Evolutionary conservation across 2,113 vertebrate species (phyloP).

Genomic region (Zosterops japonicus): DNA sequence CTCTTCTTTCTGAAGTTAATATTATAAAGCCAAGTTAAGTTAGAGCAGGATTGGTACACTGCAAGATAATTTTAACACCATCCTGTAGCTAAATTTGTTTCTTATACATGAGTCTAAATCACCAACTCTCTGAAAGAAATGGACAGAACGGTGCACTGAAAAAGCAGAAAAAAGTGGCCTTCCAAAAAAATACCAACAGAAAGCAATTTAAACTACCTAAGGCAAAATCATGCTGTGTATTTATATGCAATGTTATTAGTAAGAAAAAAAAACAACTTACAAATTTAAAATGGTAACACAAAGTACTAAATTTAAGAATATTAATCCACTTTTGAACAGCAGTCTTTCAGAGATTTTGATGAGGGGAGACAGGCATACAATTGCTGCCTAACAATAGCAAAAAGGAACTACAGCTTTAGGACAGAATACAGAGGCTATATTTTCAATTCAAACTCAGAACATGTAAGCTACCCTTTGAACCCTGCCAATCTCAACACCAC

Average conservation of each 20-base stretch:
- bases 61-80: neutral
- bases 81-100: neutral
- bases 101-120: neutral
- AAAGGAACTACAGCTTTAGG: neutral
- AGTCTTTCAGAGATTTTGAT: neutral
- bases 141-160: neutral
- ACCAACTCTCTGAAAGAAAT: neutral
- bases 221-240: neutral
- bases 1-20: neutral
- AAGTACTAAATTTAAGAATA: neutral
- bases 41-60: neutral
- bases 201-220: neutral
- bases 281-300: neutral
- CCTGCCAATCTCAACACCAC: neutral
- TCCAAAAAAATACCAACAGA: neutral
- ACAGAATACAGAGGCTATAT: neutral
- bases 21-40: neutral
- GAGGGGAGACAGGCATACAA: neutral
- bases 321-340: neutral
- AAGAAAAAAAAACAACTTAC: neutral
- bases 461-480: neutral
- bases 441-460: neutral
- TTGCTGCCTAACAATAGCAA: conserved; percentile 8
- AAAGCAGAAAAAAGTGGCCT: neutral
- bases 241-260: neutral